Evolutionary conservation across 2,797 vertebrate species (phyloP).

Genomic region (Sebastes dallii): DNA sequence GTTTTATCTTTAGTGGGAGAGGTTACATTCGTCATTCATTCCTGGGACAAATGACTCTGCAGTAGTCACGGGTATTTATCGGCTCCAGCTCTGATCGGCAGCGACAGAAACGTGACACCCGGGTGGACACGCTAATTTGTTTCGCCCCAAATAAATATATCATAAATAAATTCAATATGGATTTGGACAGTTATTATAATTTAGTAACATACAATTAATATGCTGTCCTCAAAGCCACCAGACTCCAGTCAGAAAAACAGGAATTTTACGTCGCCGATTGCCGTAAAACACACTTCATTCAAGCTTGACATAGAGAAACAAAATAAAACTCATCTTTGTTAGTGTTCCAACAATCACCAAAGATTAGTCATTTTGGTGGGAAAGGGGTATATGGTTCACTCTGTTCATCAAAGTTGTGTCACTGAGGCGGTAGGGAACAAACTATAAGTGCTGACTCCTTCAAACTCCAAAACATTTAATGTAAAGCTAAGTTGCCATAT

Average conservation of each 20-base stretch:
- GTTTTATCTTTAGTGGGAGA: neutral
- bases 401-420: neutral
- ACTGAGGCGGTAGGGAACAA: neutral
- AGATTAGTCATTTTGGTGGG: neutral
- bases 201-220: neutral
- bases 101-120: neutral
- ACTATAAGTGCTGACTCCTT: neutral
- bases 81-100: neutral
- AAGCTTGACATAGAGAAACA: no score
- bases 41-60: neutral
- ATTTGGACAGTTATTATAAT: neutral
- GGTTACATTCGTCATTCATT: neutral
- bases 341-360: neutral
- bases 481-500: neutral
- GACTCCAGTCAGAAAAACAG: neutral
- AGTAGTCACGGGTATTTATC: neutral
- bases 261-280: no score
- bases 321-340: neutral
- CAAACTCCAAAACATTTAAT: neutral
- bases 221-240: neutral
- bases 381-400: neutral
- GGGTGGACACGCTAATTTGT: neutral
- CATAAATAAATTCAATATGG: neutral
- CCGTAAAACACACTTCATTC: neutral
- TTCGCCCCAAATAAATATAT: neutral